Evolutionary conservation across 2,888 invertebrate genomes (phyloP).

Genomic region (Halictus quadricinctus): DNA sequence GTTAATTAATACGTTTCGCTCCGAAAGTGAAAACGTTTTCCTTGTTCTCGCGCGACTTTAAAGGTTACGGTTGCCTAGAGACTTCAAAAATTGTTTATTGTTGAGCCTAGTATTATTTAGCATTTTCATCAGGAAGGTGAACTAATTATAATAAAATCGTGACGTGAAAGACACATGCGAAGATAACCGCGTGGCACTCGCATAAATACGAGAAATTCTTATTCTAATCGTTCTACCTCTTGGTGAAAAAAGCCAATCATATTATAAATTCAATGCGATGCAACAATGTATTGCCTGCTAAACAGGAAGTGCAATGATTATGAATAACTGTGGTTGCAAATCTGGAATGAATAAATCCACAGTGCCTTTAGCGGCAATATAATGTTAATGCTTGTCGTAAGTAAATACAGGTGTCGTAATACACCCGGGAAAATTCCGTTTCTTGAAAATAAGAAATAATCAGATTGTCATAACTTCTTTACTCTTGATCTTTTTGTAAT

Average conservation of each 20-base stretch:
- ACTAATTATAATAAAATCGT: background rate
- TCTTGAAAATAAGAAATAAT: background rate
- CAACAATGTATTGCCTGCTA: background rate
- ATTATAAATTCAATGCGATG: background rate
- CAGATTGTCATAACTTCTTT: background rate
- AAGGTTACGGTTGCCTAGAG: background rate
- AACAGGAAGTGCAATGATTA: background rate
- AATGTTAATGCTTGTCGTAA: background rate
- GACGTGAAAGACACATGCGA: background rate
- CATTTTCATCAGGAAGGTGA: too few relatives aligned
- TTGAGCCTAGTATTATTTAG: background rate
- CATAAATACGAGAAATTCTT: background rate
- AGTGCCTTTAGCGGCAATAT: background rate
- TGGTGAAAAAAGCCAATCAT: background rate
- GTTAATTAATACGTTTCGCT: conserved; percentile 48
- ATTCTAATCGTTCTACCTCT: background rate
- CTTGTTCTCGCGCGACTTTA: background rate
- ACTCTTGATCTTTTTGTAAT: background rate
- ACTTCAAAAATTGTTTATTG: background rate
- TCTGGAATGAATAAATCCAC: background rate
- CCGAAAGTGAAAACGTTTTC: conserved; percentile 38
- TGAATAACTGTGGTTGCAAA: background rate
- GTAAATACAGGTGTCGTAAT: background rate
- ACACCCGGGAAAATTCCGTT: background rate
- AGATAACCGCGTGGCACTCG: background rate